These are phyloP conservation scores for Cassiopea andromeda DNA, from an alignment of 30 jellyfish, hydroid and myxozoan species.

Conservation along the genomic window DNA sequence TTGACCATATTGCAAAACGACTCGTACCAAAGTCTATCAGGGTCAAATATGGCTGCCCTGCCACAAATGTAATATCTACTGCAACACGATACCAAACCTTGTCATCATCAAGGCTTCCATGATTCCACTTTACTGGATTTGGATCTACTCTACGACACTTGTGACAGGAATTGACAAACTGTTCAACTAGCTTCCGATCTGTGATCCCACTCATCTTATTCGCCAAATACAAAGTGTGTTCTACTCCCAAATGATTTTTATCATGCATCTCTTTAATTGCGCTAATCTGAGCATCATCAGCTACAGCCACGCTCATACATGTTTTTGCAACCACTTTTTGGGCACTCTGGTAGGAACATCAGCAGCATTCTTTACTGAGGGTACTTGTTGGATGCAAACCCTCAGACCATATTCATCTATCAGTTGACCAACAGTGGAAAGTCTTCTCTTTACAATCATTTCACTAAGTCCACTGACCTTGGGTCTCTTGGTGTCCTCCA, in stretches of 20 bases:
- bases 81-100: conserved; percentile 14
- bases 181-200: conserved; percentile 4
- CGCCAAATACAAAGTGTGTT: neutral
- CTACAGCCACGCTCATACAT: neutral
- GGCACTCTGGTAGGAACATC: conserved; percentile 33
- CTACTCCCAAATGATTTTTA: conserved; percentile 7
- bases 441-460: conserved; percentile 46
- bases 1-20: conserved; percentile 8
- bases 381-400: conserved; percentile 20
- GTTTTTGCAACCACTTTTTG: conserved; percentile 5
- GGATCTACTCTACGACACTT: conserved; percentile 6
- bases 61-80: conserved; percentile 13
- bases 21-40: conserved; percentile 31
- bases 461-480: conserved; percentile 16
- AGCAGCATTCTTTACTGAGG: conserved; percentile 46
- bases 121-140: neutral
- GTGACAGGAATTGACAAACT: neutral
- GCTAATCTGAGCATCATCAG: conserved; percentile 13
- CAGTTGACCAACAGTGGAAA: conserved; percentile 5
- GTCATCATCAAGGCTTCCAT: neutral
- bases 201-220: neutral
- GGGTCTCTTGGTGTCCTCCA: neutral
- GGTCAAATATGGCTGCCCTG: neutral
- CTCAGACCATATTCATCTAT: conserved; percentile 37
- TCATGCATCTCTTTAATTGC: neutral